Base-by-base conservation (phyloP, 2,113 vertebrate species). In the Lepus americanus region DNA sequence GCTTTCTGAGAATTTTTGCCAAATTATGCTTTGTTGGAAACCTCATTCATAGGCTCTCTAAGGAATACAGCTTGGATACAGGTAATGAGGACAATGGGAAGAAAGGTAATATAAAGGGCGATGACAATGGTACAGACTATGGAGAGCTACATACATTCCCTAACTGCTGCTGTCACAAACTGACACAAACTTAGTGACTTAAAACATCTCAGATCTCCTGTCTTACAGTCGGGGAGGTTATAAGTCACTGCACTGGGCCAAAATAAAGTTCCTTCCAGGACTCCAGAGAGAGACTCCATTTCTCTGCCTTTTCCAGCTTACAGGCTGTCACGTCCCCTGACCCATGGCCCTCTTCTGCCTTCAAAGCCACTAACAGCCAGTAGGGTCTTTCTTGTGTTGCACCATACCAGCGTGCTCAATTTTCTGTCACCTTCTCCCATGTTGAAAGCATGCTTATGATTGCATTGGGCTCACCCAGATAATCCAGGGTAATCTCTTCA, bases 1-100 rank as follows among this genome's bases (percentile, higher is more conserved):
- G 33, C n/a, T 72, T 53, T 84, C 78, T 74, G 53, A 95, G 66
- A 64, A 94, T 83, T 82, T 72, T 70, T 44, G 36, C 33, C 87
- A 85, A 94, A 82, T 64, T 33, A 17, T 31, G 20, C n/a, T 33
- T 49, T 31, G 39, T 53, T 80, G 7, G 66, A 80, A 90, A 92
- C 61, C 69, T 72, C 44, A 44, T 87, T 82, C 39, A 55, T 2
- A 44, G 64, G 44, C 20, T 91, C 12, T 63, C 55, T 90, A 87
- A 89, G 69, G 92, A 87, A 70, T 44, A 55, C 87, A 77, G 77
- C 27, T 76, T 69, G 17, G 16, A 61, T 39, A 87, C 67, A 20
- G 74, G 44, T 27, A 33, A 72, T 31, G 22, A 31, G 23, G 49
- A 25, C 14, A 31, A 44, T 14, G 12, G 25, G 25, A 61, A 67